These are phyloP conservation scores for Tethya wilhelma DNA, from an alignment of 37 sponge, comb jelly and placozoan species.

Conservation along the genomic window DNA sequence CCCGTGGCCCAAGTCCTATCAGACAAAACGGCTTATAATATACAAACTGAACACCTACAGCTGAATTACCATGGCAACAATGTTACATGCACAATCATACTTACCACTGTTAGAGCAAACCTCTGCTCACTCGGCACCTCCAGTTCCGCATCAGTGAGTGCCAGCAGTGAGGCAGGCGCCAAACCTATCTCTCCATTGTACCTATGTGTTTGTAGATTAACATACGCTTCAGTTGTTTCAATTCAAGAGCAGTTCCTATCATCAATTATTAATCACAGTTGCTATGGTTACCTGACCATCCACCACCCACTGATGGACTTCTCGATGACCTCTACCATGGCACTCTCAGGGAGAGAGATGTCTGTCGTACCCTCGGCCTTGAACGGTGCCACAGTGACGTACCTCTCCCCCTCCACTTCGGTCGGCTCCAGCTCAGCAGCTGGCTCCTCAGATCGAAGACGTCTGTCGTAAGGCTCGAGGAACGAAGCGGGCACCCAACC, in stretches of 20 bases:
- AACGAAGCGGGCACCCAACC: conserved; percentile 77
- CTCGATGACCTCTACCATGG: conserved; percentile 41
- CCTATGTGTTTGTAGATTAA: not conserved
- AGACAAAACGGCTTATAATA: not conserved
- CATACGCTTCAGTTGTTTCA: not conserved
- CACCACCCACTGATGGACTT: conserved; percentile 79
- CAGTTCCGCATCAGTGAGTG: not conserved
- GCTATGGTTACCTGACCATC: conserved; percentile 46
- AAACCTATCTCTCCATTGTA: conserved; percentile 31
- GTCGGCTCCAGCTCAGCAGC: no score
- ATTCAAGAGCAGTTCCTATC: not conserved
- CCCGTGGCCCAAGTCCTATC: conserved; percentile 22
- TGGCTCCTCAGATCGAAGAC: not conserved
- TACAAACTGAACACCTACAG: not conserved
- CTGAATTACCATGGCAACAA: not conserved
- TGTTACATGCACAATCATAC: not conserved
- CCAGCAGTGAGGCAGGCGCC: conserved; percentile 44
- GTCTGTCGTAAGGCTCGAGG: conserved; percentile 32
- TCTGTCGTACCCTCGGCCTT: conserved; percentile 49
- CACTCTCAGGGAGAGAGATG: conserved; percentile 43
- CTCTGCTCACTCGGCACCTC: not conserved
- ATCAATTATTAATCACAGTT: not conserved
- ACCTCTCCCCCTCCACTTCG: not conserved
- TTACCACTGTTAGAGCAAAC: conserved; percentile 1
- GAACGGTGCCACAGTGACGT: conserved; percentile 19